These are phyloP conservation scores for Lineus longissimus DNA, from an alignment of 1,140 invertebrate species.

Conservation along the genomic window DNA sequence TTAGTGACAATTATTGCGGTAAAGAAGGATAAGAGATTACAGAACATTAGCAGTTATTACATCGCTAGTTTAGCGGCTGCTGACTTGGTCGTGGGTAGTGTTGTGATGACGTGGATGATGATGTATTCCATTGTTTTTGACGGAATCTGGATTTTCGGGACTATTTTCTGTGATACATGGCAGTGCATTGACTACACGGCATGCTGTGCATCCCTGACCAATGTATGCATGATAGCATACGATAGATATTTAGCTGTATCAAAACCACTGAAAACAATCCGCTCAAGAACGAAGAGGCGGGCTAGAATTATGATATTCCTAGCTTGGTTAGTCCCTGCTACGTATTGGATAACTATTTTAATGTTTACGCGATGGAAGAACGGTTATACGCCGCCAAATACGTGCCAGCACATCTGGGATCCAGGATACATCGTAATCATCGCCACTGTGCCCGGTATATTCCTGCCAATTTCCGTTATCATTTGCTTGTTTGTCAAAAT, in stretches of 20 bases:
- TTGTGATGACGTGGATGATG: background rate
- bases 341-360: conserved; percentile 1
- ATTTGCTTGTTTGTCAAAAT: background rate
- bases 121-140: background rate
- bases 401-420: background rate
- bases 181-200: background rate
- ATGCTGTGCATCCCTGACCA: background rate
- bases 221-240: background rate
- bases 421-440: background rate
- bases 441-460: background rate
- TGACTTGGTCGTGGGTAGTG: background rate
- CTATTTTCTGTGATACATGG: background rate
- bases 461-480: background rate
- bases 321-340: background rate
- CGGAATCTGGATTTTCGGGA: background rate
- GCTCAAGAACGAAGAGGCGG: background rate
- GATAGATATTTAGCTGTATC: background rate
- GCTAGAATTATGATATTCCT: background rate
- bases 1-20: background rate
- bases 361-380: background rate
- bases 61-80: background rate
- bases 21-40: background rate
- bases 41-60: background rate
- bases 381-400: background rate
- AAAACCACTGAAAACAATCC: background rate